Base-by-base conservation (phyloP, 2,888 invertebrate genomes). In the Ophonus ardosiacus region DNA sequence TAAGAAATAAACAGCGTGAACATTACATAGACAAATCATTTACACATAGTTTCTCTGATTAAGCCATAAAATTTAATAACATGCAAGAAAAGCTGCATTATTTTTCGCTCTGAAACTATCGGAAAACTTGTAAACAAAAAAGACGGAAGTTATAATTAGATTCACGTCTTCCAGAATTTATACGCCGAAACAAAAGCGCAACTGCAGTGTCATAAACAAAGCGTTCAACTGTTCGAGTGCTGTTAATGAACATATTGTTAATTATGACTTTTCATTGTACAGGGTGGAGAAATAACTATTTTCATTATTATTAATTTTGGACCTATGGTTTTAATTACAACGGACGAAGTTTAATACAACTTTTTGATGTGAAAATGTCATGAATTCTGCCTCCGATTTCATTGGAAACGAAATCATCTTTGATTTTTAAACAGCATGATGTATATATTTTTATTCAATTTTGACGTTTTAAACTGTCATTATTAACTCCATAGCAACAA, bases 81-180 rank as follows among this genome's bases (percentile, higher is more conserved):
- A 68, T 68, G 43, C 43, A 51, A 51, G 43, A 51, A 51, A 51
- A 10, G 13, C n/a, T n/a, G 15, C 38, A 68, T 68, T 68, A 68
- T 68, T 68, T 68, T 68, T 15, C 21, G n/a, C 18, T 51, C 63
- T 63, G 63, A 38, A 40, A 68, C 7, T 38, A 68, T 31, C 31
- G 15, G 38, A 40, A 71, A 71, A 71, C 40, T 71, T 38, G 43
- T 40, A 71, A 71, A 40, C 40, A 71, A 71, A 71, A 71, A 71
- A 71, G 43, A 65, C 65, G 65, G 40, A 74, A 51, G 43, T 74
- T 74, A 74, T 74, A 74, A 74, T 74, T 43, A 74, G 17, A 74
- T 74, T 74, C 74, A 51, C 31, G 71, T 71, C 43, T 71, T 71
- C 3, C 71, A 71, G 31, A 71, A 15, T 71, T 71, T 17, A 71